phyloP scores from a whole-genome alignment of 2,888 invertebrate genomes.

The Morpho achilles region DNA sequence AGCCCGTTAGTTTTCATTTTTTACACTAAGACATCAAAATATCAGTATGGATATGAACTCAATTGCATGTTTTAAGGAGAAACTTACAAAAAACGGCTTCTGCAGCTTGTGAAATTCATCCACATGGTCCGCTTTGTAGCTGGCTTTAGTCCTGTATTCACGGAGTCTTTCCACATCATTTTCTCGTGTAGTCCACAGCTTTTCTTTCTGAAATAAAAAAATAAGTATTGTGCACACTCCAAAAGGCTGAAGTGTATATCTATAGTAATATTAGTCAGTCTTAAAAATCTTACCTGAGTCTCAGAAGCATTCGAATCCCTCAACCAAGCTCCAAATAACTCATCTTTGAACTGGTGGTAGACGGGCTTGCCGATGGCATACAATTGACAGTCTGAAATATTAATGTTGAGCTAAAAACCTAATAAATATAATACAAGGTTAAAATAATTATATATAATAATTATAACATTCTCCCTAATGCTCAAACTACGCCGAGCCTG shows the following conservation, averaged over 20 bases:
- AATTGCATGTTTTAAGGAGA: too few relatives aligned
- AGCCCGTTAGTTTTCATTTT: too few relatives aligned
- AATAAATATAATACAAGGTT: too few relatives aligned
- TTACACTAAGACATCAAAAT: too few relatives aligned
- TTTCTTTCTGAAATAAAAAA: constrained; percentile 75
- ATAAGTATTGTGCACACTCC: neutral
- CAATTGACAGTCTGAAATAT: constrained; percentile 86
- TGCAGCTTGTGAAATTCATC: constrained; percentile 73
- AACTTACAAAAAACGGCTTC: constrained; percentile 70
- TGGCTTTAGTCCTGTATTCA: constrained; percentile 87
- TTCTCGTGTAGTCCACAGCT: constrained; percentile 91
- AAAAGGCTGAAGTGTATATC: neutral
- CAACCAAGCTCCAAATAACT: constrained; percentile 91
- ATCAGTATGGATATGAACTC: too few relatives aligned
- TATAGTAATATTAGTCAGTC: neutral
- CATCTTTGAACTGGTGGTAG: constrained; percentile 88
- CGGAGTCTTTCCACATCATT: constrained; percentile 85
- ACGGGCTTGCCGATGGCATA: constrained; percentile 97
- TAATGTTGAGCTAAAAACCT: neutral
- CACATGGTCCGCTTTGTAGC: constrained; percentile 77
- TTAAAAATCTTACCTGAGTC: constrained; percentile 45
- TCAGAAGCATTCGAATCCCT: constrained; percentile 82
- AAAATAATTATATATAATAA: too few relatives aligned
- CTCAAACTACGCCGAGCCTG: too few relatives aligned
- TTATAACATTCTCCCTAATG: too few relatives aligned